Evolutionary conservation across 2,888 invertebrate species (phyloP), one percentile per base, ranked within the genome.

Genomic region (Danaus chrysippus): DNA sequence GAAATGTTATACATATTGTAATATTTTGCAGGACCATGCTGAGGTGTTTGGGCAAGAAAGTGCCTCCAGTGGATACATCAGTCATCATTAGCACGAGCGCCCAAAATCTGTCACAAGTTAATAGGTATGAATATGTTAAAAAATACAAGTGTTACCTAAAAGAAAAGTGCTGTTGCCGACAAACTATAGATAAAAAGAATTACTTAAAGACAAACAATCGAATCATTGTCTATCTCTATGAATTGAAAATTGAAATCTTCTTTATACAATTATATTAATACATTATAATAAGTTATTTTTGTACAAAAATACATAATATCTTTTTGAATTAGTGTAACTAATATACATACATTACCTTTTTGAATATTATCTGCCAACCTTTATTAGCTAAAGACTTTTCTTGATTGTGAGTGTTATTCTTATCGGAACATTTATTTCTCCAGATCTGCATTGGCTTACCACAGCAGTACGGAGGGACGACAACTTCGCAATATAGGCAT

Each of bases 371-470:
- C 23, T 34, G 23, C 23, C 23, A 34, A 34, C 23, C 23, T 34
- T 34, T 6, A 5, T 34, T 5, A 6, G 3, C 3, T 34, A 34
- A 34, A 34, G 23, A 6, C n/a, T n/a, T n/a, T n/a, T n/a, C n/a
- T n/a, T n/a, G n/a, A n/a, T n/a, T n/a, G n/a, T n/a, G n/a, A n/a
- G n/a, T 6, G 23, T 34, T 0, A 34, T 34, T 34, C 6, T 8
- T 34, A 34, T 34, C 6, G 23, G 23, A 3, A 34, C 23, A 58
- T n/a, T 13, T 17, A 17, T 1, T 34, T 55, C 56, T 49, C 0
- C 59, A 93, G 97, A 70, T 96, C 97, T 2, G 96, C 96, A 0
- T 84, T 97, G 68, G 95, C 96, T 1, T 97, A 97, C 77, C 94
- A 96, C 76, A 93, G 94, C 46, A 93, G 93, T 42, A 82, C 86